Evolutionary conservation across 2,797 vertebrate genomes (phyloP).

Genomic region (Lagocephalus sceleratus): DNA sequence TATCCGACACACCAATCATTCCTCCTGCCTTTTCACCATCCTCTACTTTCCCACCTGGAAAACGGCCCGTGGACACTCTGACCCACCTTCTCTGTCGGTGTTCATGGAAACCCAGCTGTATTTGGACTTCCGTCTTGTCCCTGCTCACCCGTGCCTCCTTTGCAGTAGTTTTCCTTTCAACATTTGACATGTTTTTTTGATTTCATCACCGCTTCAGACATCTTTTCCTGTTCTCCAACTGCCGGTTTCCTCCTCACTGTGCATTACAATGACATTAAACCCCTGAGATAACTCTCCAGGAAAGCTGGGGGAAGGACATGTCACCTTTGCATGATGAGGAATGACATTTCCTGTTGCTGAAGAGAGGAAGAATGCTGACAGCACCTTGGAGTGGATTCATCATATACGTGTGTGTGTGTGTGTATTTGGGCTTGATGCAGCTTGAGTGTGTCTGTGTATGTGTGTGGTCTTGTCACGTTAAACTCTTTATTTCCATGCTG

Average conservation of each 20-base stretch:
- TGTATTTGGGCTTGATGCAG: not conserved
- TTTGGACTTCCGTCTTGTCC: too few relatives aligned
- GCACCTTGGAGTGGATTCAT: slow-evolving; percentile 10
- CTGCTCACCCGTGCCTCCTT: too few relatives aligned
- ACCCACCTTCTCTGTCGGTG: slow-evolving; percentile 2
- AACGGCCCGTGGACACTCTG: not conserved
- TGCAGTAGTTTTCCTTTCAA: too few relatives aligned
- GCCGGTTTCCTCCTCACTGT: too few relatives aligned
- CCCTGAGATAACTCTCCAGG: too few relatives aligned
- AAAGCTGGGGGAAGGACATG: not conserved
- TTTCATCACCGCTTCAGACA: too few relatives aligned
- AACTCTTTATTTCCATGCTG: slow-evolving; percentile 32
- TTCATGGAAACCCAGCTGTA: not conserved
- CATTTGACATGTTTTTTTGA: too few relatives aligned
- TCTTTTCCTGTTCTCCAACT: too few relatives aligned
- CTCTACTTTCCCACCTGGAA: not conserved
- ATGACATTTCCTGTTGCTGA: slow-evolving; percentile 9
- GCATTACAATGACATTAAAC: too few relatives aligned
- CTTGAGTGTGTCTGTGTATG: not conserved
- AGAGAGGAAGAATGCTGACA: slow-evolving; percentile 10
- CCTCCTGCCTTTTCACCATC: slow-evolving; percentile 3
- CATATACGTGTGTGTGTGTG: not conserved
- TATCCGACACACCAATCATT: not conserved
- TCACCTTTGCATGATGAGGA: slow-evolving; percentile 3
- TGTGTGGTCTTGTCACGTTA: slow-evolving; percentile 16